Conservation (phyloP, 2,113 vertebrate species). For the Vimba vimba region DNA sequence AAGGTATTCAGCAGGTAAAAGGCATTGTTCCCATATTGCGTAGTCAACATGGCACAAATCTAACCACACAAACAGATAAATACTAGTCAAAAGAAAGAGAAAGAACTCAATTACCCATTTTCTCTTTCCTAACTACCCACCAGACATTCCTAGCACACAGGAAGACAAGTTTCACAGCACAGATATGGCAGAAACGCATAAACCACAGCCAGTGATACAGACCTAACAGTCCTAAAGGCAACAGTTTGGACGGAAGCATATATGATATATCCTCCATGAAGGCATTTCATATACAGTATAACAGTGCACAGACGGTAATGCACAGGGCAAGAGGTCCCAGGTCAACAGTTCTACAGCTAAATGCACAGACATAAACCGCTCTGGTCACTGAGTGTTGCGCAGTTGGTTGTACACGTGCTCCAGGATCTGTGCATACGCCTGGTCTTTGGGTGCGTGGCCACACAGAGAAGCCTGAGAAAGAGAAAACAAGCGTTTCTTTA, state of each 20-base stretch:
- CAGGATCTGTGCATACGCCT: slow-evolving; percentile 85
- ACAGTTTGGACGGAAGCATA: slow-evolving; percentile 28
- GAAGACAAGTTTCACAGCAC: slow-evolving; percentile 52
- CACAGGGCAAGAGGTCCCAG: slow-evolving; percentile 11
- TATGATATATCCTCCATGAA: slow-evolving; percentile 28
- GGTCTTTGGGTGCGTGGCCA: slow-evolving; percentile 91
- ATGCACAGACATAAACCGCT: neutral
- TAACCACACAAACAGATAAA: slow-evolving; percentile 65
- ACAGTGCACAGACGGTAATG: slow-evolving; percentile 33
- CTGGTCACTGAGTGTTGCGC: slow-evolving; percentile 70
- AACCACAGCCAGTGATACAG: slow-evolving; percentile 47
- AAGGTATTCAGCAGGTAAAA: slow-evolving; percentile 74
- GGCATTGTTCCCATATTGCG: slow-evolving; percentile 64
- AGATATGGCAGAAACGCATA: slow-evolving; percentile 13
- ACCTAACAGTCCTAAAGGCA: slow-evolving; percentile 55
- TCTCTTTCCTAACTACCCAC: slow-evolving; percentile 32
- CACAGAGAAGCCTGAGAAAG: slow-evolving; percentile 85
- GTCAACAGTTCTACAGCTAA: slow-evolving; percentile 17
- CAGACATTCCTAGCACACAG: slow-evolving; percentile 38
- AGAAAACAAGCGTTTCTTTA: neutral
- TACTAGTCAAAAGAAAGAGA: slow-evolving; percentile 63
- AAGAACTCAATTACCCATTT: neutral
- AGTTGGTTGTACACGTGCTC: slow-evolving; percentile 91
- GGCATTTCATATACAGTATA: slow-evolving; percentile 35
- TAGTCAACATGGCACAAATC: slow-evolving; percentile 60